Evolutionary conservation across 2,113 vertebrate genomes (phyloP), one percentile per base, ranked within the genome.

Genomic region (Electrona antarctica): DNA sequence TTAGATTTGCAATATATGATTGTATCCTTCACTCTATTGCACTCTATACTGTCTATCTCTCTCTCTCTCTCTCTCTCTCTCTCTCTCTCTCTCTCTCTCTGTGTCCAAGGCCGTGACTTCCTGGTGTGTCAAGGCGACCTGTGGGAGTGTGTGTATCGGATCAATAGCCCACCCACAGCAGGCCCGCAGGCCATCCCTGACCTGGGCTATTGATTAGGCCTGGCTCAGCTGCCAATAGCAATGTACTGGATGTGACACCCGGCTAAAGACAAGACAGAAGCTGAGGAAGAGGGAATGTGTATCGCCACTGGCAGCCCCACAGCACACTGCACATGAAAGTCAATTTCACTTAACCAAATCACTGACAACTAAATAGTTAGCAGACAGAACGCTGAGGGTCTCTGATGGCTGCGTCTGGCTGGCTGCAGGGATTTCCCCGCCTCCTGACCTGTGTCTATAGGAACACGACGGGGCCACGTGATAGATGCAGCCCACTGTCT

Each of bases 301-400:
- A 94, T 93, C 65, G 91, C 94, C 93, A 80, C 90, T 97, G 96
- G 96, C 96, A 95, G 92, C 93, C 82, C 78, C 88, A 91, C 86
- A 94, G 94, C 93, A 92, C 89, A 92, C 92, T 87, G 88, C 94
- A 92, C 86, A 98, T 97, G 96, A 97, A 96, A 97, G 95, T 97
- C 96, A 97, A 96, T 97, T 95, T 93, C 94, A 97, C 95, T 98
- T 97, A 97, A 95, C 89, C 90, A 95, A 96, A 96, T 93, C 94
- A 93, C 94, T 95, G 95, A 95, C 95, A 95, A 97, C 95, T 95
- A 97, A 97, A 97, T 97, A 96, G 96, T 97, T 96, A 91, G 83
- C 90, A 93, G 93, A 95, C 89, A 91, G 92, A 93, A 95, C 95
- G 94, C 90, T 77, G 80, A 29, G 79, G 88, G 69, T 61, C 88